Evolutionary conservation across 2,113 vertebrate species (phyloP), one percentile per base, ranked within the genome.

Genomic region (Macaca nemestrina): DNA sequence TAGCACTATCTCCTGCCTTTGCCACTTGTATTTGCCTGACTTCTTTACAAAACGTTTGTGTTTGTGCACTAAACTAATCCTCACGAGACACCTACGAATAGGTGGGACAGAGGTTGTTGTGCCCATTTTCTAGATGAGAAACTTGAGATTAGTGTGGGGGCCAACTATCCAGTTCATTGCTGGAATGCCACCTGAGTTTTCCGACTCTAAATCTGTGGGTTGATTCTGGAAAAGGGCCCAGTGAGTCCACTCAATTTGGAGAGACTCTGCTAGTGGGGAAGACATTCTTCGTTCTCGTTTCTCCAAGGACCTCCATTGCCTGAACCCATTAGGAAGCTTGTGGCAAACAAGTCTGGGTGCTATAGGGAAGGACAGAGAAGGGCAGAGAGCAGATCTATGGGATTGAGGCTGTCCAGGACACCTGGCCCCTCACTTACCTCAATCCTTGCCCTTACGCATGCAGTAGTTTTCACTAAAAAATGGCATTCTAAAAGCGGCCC

Each of bases 391-490:
- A 13, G 57, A 55, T 45, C 55, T 87, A 43, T 27, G 50, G 17
- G 18, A 10, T 5, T 12, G 45, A 76, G 57, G 23, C 18, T 50
- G 1, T 6, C 13, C 5, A 48, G 13, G 1, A 40, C 0, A 5
- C 30, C 30, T 70, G 20, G 11, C 9, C 6, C 9, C 11, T 20
- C 11, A 35, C 4, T 48, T 76, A 6, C 25, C 52, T 83, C 38
- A 18, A 17, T 68, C 27, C 16, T 4, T 45, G 75, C 1, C 22
- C 1, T n/a, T 6, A 32, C 13, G 8, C 9, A 17, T 27, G 16
- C 1, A 52, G 52, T 2, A 8, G 11, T 40, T 61, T 48, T 45
- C 22, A 45, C 3, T 76, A 40, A 75, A 75, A 88, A 3, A 25
- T 61, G 23, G 3, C 70, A 73, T 61, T 32, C 43, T 90, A 16